Evolutionary conservation across 2,888 invertebrate genomes (phyloP).

Genomic region (Drosophila maculinotata): DNA sequence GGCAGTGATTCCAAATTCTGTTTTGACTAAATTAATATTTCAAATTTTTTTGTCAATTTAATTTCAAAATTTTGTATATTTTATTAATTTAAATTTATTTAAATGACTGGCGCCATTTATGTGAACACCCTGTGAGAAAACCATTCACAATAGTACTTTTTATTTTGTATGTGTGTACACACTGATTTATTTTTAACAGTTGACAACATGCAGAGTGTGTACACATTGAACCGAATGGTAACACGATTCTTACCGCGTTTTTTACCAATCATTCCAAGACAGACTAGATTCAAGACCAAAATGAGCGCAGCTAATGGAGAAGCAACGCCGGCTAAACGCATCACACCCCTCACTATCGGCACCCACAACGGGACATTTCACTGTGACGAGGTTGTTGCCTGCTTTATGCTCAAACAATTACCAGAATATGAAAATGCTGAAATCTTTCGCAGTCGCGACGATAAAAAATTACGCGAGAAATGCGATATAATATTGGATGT

Average conservation of each 20-base stretch:
- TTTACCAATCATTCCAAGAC: slow-evolving; percentile 1
- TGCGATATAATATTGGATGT: slow-evolving; percentile 99
- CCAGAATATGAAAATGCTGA: slow-evolving; percentile 92
- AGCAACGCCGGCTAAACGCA: slow-evolving; percentile 58
- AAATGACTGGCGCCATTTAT: slow-evolving; percentile 22
- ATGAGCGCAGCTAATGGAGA: slow-evolving; percentile 41
- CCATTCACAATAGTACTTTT: slow-evolving; percentile 28
- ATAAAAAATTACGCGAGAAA: slow-evolving; percentile 87
- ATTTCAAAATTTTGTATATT: too few species aligned
- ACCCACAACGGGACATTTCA: slow-evolving; percentile 83
- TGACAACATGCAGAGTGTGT: neutral
- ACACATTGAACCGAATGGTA: slow-evolving; percentile 33
- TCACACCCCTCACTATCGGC: slow-evolving; percentile 69
- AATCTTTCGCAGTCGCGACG: slow-evolving; percentile 90
- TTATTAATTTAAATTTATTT: too few species aligned
- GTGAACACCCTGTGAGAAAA: slow-evolving; percentile 9
- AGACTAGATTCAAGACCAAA: slow-evolving; percentile 12
- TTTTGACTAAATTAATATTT: too few species aligned
- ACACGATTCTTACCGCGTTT: slow-evolving; percentile 59
- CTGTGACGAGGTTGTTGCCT: slow-evolving; percentile 89
- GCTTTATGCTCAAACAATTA: slow-evolving; percentile 93
- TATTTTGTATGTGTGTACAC: too few species aligned
- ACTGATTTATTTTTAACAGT: neutral
- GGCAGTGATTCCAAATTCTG: too few species aligned
- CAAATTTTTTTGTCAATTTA: too few species aligned